Percentiles rank a stretch among this genome's conserved stretches.
These are phyloP conservation scores for Protonemura montana DNA, from an alignment of 2,888 invertebrate species.

Conservation along the genomic window DNA sequence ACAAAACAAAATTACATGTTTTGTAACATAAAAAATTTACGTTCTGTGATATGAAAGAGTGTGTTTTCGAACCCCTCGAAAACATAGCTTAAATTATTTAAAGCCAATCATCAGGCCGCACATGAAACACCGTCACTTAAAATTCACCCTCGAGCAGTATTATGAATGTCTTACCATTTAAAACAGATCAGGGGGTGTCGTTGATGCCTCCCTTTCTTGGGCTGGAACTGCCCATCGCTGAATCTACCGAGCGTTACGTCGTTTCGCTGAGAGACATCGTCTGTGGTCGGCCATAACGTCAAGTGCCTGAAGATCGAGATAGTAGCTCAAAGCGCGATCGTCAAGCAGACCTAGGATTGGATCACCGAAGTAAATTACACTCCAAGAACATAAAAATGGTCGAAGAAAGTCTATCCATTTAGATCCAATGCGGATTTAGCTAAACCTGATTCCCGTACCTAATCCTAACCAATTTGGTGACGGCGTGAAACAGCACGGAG, in stretches of 20 bases:
- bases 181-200: background rate
- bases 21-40: background rate
- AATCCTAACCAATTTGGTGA: background rate
- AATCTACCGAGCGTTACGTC: background rate
- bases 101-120: background rate
- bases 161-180: constrained; percentile 10
- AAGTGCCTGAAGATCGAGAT: background rate
- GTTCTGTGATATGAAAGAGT: background rate
- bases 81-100: background rate
- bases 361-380: background rate
- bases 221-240: background rate
- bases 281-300: background rate
- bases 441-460: background rate
- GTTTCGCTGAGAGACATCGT: background rate
- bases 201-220: background rate
- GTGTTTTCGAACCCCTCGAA: background rate
- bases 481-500: background rate
- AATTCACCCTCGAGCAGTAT: constrained; percentile 10
- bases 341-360: constrained; percentile 12
- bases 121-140: background rate
- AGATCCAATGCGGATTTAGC: background rate
- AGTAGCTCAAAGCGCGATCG: background rate
- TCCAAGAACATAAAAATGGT: background rate
- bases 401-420: constrained; percentile 12
- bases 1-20: background rate